These are phyloP conservation scores for Scaptomyza tumidula DNA, from an alignment of 2,888 invertebrate genomes.

Conservation along the genomic window DNA sequence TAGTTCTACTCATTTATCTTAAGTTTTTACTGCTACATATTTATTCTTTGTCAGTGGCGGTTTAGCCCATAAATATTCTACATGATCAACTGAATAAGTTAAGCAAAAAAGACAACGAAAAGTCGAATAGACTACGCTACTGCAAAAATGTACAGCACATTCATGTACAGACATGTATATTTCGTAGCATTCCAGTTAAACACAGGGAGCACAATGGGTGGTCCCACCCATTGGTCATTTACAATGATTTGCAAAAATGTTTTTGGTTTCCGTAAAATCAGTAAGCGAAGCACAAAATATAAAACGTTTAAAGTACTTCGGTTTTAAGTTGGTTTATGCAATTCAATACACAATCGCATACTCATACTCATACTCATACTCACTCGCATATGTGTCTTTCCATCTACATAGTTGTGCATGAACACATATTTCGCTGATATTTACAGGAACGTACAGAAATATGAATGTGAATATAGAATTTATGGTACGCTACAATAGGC, in stretches of 20 bases:
- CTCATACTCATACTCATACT: neutral
- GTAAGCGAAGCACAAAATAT: conserved; percentile 26
- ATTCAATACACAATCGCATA: conserved; percentile 2
- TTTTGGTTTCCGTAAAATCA: conserved; percentile 44
- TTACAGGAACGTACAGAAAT: neutral
- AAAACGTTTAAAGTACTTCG: conserved; percentile 37
- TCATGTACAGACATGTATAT: conserved; percentile 8
- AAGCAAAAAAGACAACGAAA: conserved; percentile 5
- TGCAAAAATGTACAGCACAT: conserved; percentile 24
- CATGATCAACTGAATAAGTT: conserved; percentile 2
- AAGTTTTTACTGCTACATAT: neutral
- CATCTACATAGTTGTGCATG: neutral
- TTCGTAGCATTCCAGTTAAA: conserved; percentile 8
- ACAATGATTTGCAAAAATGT: conserved; percentile 45
- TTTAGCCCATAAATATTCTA: conserved; percentile 6
- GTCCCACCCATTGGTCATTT: conserved; percentile 38
- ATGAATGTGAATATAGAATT: neutral
- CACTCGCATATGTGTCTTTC: neutral
- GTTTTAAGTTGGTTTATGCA: conserved; percentile 23
- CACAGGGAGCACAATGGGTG: conserved; percentile 5
- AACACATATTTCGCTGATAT: neutral
- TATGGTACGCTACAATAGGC: neutral
- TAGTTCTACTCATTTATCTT: neutral
- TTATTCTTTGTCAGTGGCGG: neutral
- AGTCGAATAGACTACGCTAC: conserved; percentile 19